Evolutionary conservation across 2,113 vertebrate species (phyloP).

Genomic region (Pholis gunnellus): DNA sequence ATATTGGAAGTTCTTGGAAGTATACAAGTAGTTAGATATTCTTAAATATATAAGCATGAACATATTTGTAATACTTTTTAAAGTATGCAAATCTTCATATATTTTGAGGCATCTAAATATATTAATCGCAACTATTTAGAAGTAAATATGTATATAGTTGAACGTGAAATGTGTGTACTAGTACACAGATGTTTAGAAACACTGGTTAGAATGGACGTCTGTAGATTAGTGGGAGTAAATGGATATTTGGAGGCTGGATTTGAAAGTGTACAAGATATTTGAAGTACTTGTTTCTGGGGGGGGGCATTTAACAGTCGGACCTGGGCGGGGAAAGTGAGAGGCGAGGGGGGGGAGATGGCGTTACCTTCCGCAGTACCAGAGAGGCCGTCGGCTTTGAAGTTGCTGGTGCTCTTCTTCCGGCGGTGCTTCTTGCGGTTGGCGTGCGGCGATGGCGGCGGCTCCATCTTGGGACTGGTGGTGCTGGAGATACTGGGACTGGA

Average conservation of each 20-base stretch:
- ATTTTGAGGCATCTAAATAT: too few relatives aligned
- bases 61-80: too few relatives aligned
- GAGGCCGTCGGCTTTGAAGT: slow-evolving; percentile 95
- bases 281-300: neutral
- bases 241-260: neutral
- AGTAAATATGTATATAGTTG: too few relatives aligned
- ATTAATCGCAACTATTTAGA: too few relatives aligned
- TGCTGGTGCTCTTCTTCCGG: slow-evolving; percentile 98
- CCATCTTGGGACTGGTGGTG: slow-evolving; percentile 95
- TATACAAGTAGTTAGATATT: too few relatives aligned
- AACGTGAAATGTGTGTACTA: too few relatives aligned
- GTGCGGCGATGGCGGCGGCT: slow-evolving; percentile 96
- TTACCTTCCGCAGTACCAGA: slow-evolving; percentile 96
- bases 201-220: too few relatives aligned
- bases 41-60: too few relatives aligned
- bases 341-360: slow-evolving; percentile 54
- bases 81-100: too few relatives aligned
- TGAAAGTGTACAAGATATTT: too few relatives aligned
- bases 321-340: slow-evolving; percentile 61
- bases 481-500: slow-evolving; percentile 97
- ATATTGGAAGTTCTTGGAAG: too few relatives aligned
- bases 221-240: neutral
- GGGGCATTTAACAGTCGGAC: neutral
- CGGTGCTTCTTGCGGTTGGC: slow-evolving; percentile 99
- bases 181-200: neutral